These are phyloP conservation scores for Phataginus tetradactyla DNA, from an alignment of 2,797 vertebrate species.

Conservation along the genomic window DNA sequence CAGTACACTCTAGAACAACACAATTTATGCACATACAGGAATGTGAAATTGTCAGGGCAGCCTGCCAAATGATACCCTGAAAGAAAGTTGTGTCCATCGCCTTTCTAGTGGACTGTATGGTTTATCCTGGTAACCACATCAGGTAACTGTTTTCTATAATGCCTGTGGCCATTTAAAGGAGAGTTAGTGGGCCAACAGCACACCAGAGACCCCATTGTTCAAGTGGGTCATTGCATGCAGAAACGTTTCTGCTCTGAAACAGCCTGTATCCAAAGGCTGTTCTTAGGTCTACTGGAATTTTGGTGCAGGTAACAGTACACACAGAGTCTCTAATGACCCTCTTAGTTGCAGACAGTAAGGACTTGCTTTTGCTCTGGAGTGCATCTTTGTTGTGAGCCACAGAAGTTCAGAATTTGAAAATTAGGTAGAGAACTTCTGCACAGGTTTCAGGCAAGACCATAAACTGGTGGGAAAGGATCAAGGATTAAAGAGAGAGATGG, in stretches of 20 bases:
- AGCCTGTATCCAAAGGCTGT: background rate
- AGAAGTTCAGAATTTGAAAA: background rate
- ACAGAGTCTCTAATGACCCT: rapidly evolving
- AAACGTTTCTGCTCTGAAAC: background rate
- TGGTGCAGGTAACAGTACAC: background rate
- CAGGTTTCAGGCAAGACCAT: background rate
- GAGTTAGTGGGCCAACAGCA: background rate
- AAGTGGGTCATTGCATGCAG: background rate
- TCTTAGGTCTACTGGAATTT: background rate
- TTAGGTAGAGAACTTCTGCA: background rate
- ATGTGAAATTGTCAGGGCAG: background rate
- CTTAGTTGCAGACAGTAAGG: too few relatives aligned
- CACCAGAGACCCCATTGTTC: background rate
- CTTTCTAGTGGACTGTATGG: background rate
- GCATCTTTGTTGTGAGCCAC: background rate
- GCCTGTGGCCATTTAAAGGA: background rate
- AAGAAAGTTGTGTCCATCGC: background rate
- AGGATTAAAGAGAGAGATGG: background rate
- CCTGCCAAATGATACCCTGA: background rate
- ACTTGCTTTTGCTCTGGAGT: background rate
- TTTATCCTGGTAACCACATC: background rate
- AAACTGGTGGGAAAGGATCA: background rate
- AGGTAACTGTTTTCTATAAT: background rate
- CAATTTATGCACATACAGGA: conserved; percentile 7
- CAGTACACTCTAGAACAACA: background rate